Evolutionary conservation across 2,888 invertebrate genomes (phyloP), one percentile per base, ranked within the genome.

Genomic region (Gordius sp.): DNA sequence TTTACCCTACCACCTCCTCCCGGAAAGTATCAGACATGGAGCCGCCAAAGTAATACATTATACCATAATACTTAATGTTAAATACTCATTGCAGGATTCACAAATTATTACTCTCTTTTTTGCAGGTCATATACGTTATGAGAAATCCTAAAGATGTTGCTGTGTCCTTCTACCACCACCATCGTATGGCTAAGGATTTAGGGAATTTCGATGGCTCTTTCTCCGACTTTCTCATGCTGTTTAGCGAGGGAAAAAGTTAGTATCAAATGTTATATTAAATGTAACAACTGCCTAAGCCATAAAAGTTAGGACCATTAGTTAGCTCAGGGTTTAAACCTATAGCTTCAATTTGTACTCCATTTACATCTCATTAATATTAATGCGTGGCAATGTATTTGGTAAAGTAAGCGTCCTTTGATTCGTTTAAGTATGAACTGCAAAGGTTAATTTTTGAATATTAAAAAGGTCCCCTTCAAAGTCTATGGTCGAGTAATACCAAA

Each of bases 141-240:
- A 65, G 72, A 56, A 71, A 72, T 60, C 70, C 71, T 0, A 71
- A 70, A 62, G 72, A 72, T 62, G 66, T 67, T 13, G 65, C 65
- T 1, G 70, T 72, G 1, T 70, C 70, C 1, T 70, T 66, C 59
- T 72, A 64, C 62, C 66, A 69, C 61, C 69, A 68, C 61, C 62
- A 66, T 25, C 63, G 64, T 28, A 66, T 67, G 62, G 62, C 68
- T 20, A 64, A 65, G 8, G 66, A 61, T 59, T 63, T 66, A 18
- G 70, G 70, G 2, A 64, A 68, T 58, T 69, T 66, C 60, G 62
- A 62, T 52, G 67, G 68, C 2, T 62, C 64, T 1, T 71, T 69
- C 69, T 59, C 65, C 13, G 68, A 69, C 20, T 71, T 69, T 60
- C 62, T 68, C 20, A 61, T 65, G 26, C 66, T 69, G 61, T 71